Base-by-base conservation (phyloP, 2,888 invertebrate species). In the Andrena hattorfiana region DNA sequence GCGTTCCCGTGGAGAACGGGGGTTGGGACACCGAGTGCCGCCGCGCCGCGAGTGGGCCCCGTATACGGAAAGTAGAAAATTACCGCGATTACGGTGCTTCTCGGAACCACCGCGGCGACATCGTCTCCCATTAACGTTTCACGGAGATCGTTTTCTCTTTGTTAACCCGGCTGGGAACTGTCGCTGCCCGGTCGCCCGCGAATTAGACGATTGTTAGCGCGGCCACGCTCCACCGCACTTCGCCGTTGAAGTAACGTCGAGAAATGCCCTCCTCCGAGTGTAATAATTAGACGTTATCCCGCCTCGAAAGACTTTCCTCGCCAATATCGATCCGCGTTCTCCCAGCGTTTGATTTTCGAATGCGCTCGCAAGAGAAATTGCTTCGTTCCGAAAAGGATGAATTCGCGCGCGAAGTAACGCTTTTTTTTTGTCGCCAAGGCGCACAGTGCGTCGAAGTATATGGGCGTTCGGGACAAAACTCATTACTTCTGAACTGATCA, bases 1-100 rank as follows among this genome's bases (percentile, higher is more conserved):
- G 42, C 16, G 42, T 42, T 67, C 70, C 23, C 32, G 60, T 51
- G 68, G 64, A 76, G 60, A 42, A 20, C 59, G 69, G 66, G 54
- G 54, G 26, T 56, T n/a, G 23, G 60, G 30, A 42, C 62, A 66
- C 48, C 70, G 66, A 70, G 68, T 54, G 54, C 74, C 68, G 51
- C 42, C 63, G 42, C 67, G 76, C 62, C 62, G 68, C 71, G 74
- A 64, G 67, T 74, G 42, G 59, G 70, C 75, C 64, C 85, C 85
- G 78, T 85, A 81, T 87, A 87, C 81, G 86, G 83, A 81, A 77
- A 77, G 78, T 83, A 83, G 88, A 86, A 87, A 87, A 88, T 88
- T 88, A 64, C 85, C 77, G 77, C 85, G 79, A 84, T 87, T 88
- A 87, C 81, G 74, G 28, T 59, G 80, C 77, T 88, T 88, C 88